Base-by-base conservation (phyloP, 2,797 vertebrate species). In the Falco concolor region DNA sequence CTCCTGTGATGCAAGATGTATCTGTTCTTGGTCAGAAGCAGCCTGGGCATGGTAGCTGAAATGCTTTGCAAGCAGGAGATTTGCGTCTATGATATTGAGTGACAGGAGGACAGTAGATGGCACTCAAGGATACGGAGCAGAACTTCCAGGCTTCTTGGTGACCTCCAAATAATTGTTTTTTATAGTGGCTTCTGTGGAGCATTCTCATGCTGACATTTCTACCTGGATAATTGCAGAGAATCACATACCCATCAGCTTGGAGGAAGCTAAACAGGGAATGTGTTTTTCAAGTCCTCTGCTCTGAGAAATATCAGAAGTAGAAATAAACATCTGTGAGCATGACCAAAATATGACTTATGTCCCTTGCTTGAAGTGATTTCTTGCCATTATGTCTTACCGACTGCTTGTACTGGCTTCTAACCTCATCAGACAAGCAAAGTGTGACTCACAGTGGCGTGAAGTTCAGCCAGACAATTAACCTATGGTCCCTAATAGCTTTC, bases 401-500 rank as follows among this genome's bases (percentile, higher is more conserved):
- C 40, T 76, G 38, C 74, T 38, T 70, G 45, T 23, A 3, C 24
- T 90, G 76, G 25, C 34, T 94, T 89, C 84, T 93, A 87, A 93
- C 84, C 81, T 91, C 60, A 65, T 70, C 81, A 85, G 86, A 27
- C 23, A 30, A 32, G 52, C 32, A 89, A 74, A 76, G 64, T 25
- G 47, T 72, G 72, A 75, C 86, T 93, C 73, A 60, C 52, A 3
- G 32, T 40, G 72, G 19, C 78, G n/a, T 1, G 21, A 27, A 45
- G 63, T 45, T 78, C 88, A 84, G 32, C 36, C 64, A 90, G 76
- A 38, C 25, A 63, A 73, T 75, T 78, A 85, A 94, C 70, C 60
- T 67, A 36, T 69, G 78, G 50, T 67, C 84, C 76, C 77, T n/a
- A 36, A 74, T 34, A 73, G 57, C 57, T 30, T 61, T 68, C 61